Conservation (phyloP, 2,797 vertebrate genomes). For the Stomatorhinus walkeri region DNA sequence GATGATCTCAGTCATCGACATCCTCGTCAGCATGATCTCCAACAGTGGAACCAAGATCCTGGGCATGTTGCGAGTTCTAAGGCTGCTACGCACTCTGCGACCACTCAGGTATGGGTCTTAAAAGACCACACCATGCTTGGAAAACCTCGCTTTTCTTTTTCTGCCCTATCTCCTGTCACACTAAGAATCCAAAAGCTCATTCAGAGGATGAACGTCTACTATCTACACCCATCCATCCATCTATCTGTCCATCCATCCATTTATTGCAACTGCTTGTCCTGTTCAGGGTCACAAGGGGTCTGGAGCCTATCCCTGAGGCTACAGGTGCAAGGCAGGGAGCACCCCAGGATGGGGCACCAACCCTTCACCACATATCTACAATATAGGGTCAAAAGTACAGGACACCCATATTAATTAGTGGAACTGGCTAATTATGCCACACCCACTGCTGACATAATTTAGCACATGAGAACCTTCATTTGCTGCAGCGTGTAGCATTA, state of each 20-base stretch:
- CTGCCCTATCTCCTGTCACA: not conserved
- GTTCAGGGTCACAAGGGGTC: not conserved
- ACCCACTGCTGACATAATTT: not conserved
- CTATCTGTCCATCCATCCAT: not conserved
- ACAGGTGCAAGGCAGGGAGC: not conserved
- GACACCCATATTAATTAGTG: not conserved
- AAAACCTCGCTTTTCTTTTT: not conserved
- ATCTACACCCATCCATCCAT: not conserved
- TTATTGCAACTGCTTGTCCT: not conserved
- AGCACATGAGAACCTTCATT: not conserved
- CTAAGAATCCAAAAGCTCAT: not conserved
- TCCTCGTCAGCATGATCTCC: slow-evolving; percentile 89
- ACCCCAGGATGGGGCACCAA: not conserved
- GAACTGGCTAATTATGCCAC: not conserved
- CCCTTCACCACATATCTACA: not conserved
- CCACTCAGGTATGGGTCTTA: slow-evolving; percentile 70
- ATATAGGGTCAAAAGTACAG: not conserved
- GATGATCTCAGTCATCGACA: slow-evolving; percentile 90
- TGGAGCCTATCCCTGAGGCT: not conserved
- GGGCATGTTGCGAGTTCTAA: slow-evolving; percentile 87
- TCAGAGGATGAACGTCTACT: not conserved
- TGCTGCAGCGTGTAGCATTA: not conserved
- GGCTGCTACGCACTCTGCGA: slow-evolving; percentile 84
- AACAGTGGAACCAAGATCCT: slow-evolving; percentile 91
- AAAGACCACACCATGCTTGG: not conserved